A percentile compares a stretch with the other conserved stretches of the same genome.
phyloP scores from a whole-genome alignment of 2,113 vertebrate genomes.

The Neolamprologus falcicula region DNA sequence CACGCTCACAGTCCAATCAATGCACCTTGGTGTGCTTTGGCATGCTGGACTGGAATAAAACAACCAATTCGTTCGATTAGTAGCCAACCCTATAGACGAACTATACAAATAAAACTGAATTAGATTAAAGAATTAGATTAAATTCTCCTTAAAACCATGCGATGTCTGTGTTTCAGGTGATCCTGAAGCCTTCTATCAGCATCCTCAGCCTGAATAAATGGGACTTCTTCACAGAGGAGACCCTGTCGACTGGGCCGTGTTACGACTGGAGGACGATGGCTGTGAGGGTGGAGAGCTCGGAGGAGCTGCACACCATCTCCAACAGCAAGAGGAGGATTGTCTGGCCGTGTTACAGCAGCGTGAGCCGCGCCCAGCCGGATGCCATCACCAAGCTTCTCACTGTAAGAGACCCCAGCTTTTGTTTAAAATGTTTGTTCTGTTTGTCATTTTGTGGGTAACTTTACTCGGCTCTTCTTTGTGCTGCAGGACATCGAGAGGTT shows the following conservation, averaged over 20 bases:
- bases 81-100: background rate
- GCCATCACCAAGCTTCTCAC: conserved; percentile 88
- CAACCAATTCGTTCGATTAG: background rate
- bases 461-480: background rate
- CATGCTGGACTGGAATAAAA: background rate
- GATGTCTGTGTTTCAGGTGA: conserved; percentile 47
- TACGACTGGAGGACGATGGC: conserved; percentile 86
- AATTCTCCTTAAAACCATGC: background rate
- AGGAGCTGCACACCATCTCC: conserved; percentile 72
- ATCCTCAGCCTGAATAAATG: conserved; percentile 88
- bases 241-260: conserved; percentile 85
- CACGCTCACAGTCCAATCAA: background rate
- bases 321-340: conserved; percentile 86
- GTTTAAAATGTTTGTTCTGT: background rate
- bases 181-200: conserved; percentile 83
- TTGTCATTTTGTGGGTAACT: background rate
- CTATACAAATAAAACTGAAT: background rate
- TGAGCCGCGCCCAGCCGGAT: conserved; percentile 82
- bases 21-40: background rate
- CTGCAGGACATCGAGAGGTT: conserved; percentile 91
- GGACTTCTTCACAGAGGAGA: conserved; percentile 93
- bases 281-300: conserved; percentile 58
- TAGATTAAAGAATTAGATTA: background rate
- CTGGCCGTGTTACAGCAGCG: conserved; percentile 93
- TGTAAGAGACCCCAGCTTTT: conserved; percentile 66